Evolutionary conservation across 2,888 invertebrate species (phyloP).

Genomic region (Pterobdella sp.): DNA sequence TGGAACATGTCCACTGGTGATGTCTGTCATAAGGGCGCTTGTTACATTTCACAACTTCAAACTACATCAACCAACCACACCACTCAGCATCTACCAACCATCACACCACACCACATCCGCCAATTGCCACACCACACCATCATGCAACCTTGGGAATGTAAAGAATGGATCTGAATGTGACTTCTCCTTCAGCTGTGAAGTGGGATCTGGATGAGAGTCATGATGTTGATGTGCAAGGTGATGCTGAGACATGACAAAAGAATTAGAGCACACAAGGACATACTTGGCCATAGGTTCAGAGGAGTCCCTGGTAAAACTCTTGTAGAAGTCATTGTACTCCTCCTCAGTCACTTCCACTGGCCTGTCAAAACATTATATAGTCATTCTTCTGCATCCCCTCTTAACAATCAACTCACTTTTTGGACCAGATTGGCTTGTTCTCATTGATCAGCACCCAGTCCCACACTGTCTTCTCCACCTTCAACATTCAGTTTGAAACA

Average conservation of each 20-base stretch:
- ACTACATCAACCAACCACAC: background rate
- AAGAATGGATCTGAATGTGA: conserved; percentile 90
- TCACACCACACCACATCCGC: background rate
- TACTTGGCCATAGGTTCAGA: conserved; percentile 73
- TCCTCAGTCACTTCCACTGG: conserved; percentile 71
- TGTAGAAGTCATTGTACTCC: conserved; percentile 92
- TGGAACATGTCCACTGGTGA: conserved; percentile 89
- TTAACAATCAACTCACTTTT: conserved; percentile 47
- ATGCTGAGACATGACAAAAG: too few relatives aligned
- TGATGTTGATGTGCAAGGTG: too few relatives aligned
- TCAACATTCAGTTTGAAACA: too few relatives aligned
- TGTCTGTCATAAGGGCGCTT: conserved; percentile 50
- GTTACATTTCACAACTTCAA: background rate
- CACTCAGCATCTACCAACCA: background rate
- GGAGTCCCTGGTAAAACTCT: conserved; percentile 80
- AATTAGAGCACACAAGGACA: too few relatives aligned
- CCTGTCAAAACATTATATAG: conserved; percentile 42
- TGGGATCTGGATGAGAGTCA: too few relatives aligned
- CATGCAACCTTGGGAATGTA: conserved; percentile 76
- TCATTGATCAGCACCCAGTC: conserved; percentile 95
- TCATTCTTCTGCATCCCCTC: background rate
- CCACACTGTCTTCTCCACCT: conserved; percentile 88
- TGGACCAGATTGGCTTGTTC: conserved; percentile 96
- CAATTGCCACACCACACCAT: background rate
- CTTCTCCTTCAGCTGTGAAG: conserved; percentile 97